Evolutionary conservation across 2,113 vertebrate species (phyloP), one percentile per base, ranked within the genome.

Genomic region (Rhegmatorhina hoffmannsi): DNA sequence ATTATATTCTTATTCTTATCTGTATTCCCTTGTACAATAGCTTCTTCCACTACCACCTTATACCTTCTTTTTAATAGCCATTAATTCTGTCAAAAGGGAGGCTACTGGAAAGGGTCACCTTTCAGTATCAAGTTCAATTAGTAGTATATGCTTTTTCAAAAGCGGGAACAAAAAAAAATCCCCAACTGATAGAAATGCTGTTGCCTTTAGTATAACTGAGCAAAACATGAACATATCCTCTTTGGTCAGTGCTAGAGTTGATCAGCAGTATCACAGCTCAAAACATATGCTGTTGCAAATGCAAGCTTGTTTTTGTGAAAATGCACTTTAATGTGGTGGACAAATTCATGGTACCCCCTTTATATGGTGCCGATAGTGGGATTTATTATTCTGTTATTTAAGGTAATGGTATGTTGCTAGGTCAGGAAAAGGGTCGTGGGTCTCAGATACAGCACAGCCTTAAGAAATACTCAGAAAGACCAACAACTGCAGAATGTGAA

Each of bases 341-440:
- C 84, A 89, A 90, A 83, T 93, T 85, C 49, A 38, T 50, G n/a
- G 53, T 76, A 89, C 49, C 72, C 63, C 38, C 63, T 94, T 59
- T 94, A 19, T 73, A 56, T 56, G 63, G 89, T 88, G 87, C 49
- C 16, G 58, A 88, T 80, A 28, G 78, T 59, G 75, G 87, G 82
- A 91, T 94, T 95, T 96, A 93, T 95, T 95, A 40, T 87, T 79
- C 55, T 77, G 21, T 93, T 95, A 70, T 49, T 94, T 69, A 90
- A 89, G 67, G 63, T 85, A 62, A 67, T 67, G 78, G 38, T 69
- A 43, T 83, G 43, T 91, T 92, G 17, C 24, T 58, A 70, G 91
- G 95, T 91, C 78, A 77, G 67, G 53, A 69, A 19, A 80, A 85
- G 38, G 92, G 53, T 80, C 93, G 88, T 1, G 2, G 77, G 79